Conservation (phyloP, 2,113 vertebrate species). For the Trochalopteron elliotii region DNA sequence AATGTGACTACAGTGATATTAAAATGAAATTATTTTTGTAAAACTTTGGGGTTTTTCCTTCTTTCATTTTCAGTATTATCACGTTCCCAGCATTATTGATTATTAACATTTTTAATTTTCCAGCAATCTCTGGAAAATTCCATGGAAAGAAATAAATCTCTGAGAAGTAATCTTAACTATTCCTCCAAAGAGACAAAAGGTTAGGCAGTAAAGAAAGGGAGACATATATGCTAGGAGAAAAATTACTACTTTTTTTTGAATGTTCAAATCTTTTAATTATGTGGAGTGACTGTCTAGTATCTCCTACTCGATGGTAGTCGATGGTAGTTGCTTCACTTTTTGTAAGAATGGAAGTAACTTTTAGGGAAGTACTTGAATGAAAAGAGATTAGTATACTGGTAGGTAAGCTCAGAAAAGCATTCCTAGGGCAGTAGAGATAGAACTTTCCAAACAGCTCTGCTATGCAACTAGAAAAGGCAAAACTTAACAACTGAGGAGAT, state of each 20-base stretch:
- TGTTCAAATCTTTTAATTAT: not conserved
- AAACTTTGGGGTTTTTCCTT: not conserved
- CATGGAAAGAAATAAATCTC: not conserved
- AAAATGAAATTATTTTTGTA: not conserved
- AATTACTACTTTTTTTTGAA: not conserved
- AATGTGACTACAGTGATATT: not conserved
- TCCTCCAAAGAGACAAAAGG: not conserved
- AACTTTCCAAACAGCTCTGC: not conserved
- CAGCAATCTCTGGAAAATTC: not conserved
- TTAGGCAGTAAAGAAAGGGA: not conserved
- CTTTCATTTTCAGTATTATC: not conserved
- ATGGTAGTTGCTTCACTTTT: not conserved
- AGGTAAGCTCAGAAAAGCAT: not conserved
- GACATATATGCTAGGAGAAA: not conserved
- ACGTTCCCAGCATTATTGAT: not conserved
- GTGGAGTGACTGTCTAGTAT: not conserved
- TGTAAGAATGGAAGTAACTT: not conserved
- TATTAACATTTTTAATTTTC: not conserved
- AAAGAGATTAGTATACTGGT: not conserved
- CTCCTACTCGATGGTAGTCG: not conserved
- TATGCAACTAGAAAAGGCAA: not conserved
- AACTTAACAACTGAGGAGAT: not conserved
- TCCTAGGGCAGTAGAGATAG: not conserved
- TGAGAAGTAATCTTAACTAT: not conserved
- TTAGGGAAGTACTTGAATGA: not conserved